phyloP scores from a whole-genome alignment of 2,888 invertebrate genomes.

The Horisme vitalbata region DNA sequence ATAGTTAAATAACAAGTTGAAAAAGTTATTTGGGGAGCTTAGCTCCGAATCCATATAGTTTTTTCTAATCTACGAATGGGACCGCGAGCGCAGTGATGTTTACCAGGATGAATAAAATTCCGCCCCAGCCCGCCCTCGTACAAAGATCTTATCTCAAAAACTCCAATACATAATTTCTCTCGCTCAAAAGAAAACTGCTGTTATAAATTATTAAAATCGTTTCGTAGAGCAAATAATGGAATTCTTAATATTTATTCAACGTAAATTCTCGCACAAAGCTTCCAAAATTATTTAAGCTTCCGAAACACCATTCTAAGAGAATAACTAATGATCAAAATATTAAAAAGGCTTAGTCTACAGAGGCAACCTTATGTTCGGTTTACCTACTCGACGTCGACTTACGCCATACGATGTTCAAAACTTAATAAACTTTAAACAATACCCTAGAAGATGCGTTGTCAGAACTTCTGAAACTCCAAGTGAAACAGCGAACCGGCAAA shows the following conservation, averaged over 20 bases:
- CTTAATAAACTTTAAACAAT: slow-evolving; percentile 80
- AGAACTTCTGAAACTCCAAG: slow-evolving; percentile 69
- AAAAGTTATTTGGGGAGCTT: slow-evolving; percentile 5
- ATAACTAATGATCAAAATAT: slow-evolving; percentile 42
- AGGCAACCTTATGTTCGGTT: slow-evolving; percentile 51
- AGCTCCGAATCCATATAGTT: slow-evolving; percentile 6
- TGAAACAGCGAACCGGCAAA: slow-evolving; percentile 64
- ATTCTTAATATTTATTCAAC: slow-evolving; percentile 34
- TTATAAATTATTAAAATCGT: slow-evolving; percentile 33
- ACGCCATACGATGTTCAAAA: slow-evolving; percentile 71
- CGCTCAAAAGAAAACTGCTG: slow-evolving; percentile 31
- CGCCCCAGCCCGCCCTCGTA: slow-evolving; percentile 5
- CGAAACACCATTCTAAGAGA: slow-evolving; percentile 32
- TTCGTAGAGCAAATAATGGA: slow-evolving; percentile 33
- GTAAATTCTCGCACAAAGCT: slow-evolving; percentile 31
- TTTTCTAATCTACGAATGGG: slow-evolving; percentile 19
- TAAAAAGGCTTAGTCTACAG: slow-evolving; percentile 39
- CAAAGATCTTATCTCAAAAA: slow-evolving; percentile 18
- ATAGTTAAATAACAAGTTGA: neutral
- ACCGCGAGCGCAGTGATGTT: slow-evolving; percentile 8
- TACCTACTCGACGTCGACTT: slow-evolving; percentile 65
- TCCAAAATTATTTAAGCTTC: slow-evolving; percentile 33
- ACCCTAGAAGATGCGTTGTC: slow-evolving; percentile 74
- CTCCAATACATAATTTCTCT: slow-evolving; percentile 22
- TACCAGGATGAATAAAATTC: slow-evolving; percentile 14